phyloP scores from a whole-genome alignment of 2,888 invertebrate genomes.

The Agapetus fuscipes region DNA sequence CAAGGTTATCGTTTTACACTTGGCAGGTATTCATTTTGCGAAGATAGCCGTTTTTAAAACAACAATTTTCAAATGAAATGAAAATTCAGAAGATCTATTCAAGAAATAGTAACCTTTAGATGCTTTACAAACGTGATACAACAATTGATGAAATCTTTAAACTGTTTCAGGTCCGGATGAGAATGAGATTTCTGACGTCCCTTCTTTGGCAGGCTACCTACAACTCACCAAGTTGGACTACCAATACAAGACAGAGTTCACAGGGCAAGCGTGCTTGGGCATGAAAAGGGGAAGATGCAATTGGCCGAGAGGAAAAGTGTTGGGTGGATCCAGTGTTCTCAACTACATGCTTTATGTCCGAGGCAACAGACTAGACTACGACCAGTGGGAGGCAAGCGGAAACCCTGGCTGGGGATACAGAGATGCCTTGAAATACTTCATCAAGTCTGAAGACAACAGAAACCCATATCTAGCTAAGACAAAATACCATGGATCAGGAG shows the following conservation, averaged over 20 bases:
- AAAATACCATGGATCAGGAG: constrained; percentile 62
- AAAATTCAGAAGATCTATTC: no score
- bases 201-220: constrained; percentile 76
- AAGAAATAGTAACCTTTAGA: no score
- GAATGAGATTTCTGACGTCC: constrained; percentile 81
- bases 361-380: constrained; percentile 76
- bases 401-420: constrained; percentile 85
- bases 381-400: constrained; percentile 78
- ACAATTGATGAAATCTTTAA: no score
- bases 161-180: constrained; percentile 66
- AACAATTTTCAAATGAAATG: no score
- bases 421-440: constrained; percentile 78
- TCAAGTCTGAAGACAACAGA: constrained; percentile 80
- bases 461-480: constrained; percentile 70
- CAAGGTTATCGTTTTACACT: no score
- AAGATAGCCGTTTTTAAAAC: no score
- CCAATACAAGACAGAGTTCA: constrained; percentile 83
- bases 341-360: constrained; percentile 89
- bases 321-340: constrained; percentile 79
- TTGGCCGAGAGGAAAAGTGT: constrained; percentile 82
- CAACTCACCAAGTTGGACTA: constrained; percentile 81
- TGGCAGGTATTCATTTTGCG: no score
- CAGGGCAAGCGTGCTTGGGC: constrained; percentile 68
- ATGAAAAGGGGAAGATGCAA: constrained; percentile 76
- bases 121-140: no score